Percentiles rank a stretch among this genome's conserved stretches.
phyloP scores from a whole-genome alignment of 2,113 vertebrate species.

The Isurus oxyrinchus region DNA sequence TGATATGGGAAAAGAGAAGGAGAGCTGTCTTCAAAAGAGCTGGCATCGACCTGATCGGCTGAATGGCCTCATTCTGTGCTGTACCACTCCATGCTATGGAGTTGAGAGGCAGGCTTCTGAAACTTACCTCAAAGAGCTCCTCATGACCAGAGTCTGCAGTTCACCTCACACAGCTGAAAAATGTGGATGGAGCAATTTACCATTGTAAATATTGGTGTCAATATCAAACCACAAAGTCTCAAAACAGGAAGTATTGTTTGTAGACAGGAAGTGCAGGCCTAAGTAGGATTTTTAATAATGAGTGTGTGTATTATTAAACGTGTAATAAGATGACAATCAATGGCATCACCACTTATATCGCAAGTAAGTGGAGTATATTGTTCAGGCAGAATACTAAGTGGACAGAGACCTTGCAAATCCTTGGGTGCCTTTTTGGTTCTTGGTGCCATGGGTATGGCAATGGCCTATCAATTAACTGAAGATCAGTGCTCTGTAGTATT shows the following conservation, averaged over 20 bases:
- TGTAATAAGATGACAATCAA: neutral
- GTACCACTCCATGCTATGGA: too few species aligned
- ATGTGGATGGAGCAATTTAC: neutral
- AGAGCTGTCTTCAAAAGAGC: too few species aligned
- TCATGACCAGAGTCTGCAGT: neutral
- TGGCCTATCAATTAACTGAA: neutral
- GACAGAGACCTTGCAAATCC: neutral
- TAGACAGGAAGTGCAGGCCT: too few species aligned
- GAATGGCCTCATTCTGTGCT: too few species aligned
- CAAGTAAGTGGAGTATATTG: neutral
- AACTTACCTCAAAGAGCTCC: too few species aligned
- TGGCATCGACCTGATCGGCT: too few species aligned
- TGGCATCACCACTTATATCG: neutral
- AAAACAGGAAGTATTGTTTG: too few species aligned
- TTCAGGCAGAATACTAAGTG: neutral
- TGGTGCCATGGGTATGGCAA: neutral
- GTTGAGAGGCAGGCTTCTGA: neutral
- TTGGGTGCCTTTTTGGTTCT: neutral
- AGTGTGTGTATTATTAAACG: too few species aligned
- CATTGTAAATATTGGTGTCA: too few species aligned
- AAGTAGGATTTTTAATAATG: too few species aligned
- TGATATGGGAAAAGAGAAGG: too few species aligned
- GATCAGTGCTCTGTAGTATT: neutral
- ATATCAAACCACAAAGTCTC: too few species aligned
- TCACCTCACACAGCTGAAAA: neutral